A percentile compares a stretch with the other conserved stretches of the same genome.
These are phyloP conservation scores for Hozukius guyotensis DNA, from an alignment of 2,797 vertebrate genomes.

Conservation along the genomic window DNA sequence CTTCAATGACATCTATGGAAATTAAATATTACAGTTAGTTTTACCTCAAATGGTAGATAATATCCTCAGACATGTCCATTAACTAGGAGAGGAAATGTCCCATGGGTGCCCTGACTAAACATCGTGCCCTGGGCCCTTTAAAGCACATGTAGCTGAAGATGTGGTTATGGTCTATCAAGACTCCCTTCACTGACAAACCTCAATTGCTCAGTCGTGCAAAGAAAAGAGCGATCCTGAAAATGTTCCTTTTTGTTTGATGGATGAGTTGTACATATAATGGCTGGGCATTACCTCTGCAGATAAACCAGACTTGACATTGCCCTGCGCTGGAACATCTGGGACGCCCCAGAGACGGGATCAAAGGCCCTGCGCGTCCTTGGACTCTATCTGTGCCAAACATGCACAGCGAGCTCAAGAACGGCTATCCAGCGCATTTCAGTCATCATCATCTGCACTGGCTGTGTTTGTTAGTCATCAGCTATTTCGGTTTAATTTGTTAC, in stretches of 20 bases:
- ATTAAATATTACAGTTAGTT: slow-evolving; percentile 33
- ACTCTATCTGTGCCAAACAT: slow-evolving; percentile 72
- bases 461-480: slow-evolving; percentile 67
- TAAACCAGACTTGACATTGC: slow-evolving; percentile 77
- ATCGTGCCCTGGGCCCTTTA: slow-evolving; percentile 35
- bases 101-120: slow-evolving; percentile 27
- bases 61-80: slow-evolving; percentile 26
- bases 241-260: slow-evolving; percentile 70
- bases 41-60: slow-evolving; percentile 42
- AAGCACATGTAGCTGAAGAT: slow-evolving; percentile 49
- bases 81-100: slow-evolving; percentile 40
- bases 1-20: slow-evolving; percentile 20
- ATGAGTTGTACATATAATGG: slow-evolving; percentile 73
- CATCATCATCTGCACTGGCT: slow-evolving; percentile 57
- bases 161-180: slow-evolving; percentile 64
- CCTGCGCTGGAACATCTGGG: slow-evolving; percentile 75
- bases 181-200: slow-evolving; percentile 60
- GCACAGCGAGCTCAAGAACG: slow-evolving; percentile 48
- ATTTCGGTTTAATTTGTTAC: slow-evolving; percentile 51
- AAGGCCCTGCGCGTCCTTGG: slow-evolving; percentile 69
- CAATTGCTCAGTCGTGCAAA: slow-evolving; percentile 62
- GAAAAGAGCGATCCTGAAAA: slow-evolving; percentile 43
- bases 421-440: slow-evolving; percentile 54
- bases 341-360: slow-evolving; percentile 73
- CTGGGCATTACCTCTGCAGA: slow-evolving; percentile 75